Evolutionary conservation across 2,113 vertebrate species (phyloP), one percentile per base, ranked within the genome.

Genomic region (Colossoma macropomum): DNA sequence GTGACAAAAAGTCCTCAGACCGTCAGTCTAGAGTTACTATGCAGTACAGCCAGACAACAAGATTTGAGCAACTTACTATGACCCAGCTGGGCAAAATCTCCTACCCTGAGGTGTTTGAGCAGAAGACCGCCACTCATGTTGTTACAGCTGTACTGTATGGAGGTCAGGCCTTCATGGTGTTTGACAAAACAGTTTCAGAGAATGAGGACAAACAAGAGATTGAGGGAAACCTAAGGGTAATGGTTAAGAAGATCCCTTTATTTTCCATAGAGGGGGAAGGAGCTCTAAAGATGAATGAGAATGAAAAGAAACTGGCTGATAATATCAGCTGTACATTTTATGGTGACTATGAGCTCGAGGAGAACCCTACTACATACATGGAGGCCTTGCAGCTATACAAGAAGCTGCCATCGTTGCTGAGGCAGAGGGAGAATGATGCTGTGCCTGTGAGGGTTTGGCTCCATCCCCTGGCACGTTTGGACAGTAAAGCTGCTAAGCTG

Each of bases 11-110:
- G 0, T 54, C 32, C 1, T 92, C 91, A 19, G 88, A 75, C 63
- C 0, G 75, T 0, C 90, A 92, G 72, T 78, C 89, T 48, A 84
- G 90, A 75, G 81, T 91, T n/a, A 89, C 89, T 32, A 65, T 92
- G 72, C 84, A 88, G 0, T 92, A 92, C 82, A 82, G 79, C 28
- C 8, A 81, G 0, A 90, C 88, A 4, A 91, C 90, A 13, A 90
- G 38, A 56, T 89, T 90, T 32, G 62, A 83, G 2, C 74, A 91
- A 63, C 79, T 92, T 52, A 85, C 88, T 0, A 92, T 92, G 90
- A 73, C 69, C 10, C 87, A 88, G 13, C 89, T 93, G 2, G 90
- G 81, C 69, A 75, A 91, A 7, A 70, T 88, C 0, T 89, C 89
- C 1, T 75, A 88, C 54, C 76, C 82, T 56, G n/a, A 84, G 65